Base-by-base conservation (phyloP, 2,797 vertebrate species). In the Lates japonicus region DNA sequence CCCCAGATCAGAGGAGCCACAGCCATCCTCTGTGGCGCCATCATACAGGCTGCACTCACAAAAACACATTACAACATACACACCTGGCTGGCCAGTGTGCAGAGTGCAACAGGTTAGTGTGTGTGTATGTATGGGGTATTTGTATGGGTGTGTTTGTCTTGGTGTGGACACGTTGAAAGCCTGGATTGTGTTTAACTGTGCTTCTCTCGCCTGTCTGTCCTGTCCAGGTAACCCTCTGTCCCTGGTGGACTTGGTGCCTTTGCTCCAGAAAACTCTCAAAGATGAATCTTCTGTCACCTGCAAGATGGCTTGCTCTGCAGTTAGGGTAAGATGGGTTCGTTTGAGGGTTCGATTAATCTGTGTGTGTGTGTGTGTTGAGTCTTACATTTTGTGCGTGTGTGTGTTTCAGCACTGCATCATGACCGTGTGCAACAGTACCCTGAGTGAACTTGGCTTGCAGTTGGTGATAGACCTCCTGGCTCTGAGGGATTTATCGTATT, bases 221-320 rank as follows among this genome's bases (percentile, higher is more conserved):
- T 58, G 48, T 81, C 22, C 89, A 99, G 98, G 97, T 85, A 98
- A 96, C 90, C 92, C 91, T 8, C 88, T 99, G 92, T 97, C 97
- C 67, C 91, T 98, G 92, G 94, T 90, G 89, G 97, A 98, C 85
- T 96, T 98, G 86, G 91, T 99, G 78, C 97, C 97, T 89, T 93
- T 99, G 74, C 93, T 99, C 51, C 97, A 94, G 91, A 97, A 94
- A 80, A 95, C 95, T 0, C 87, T 99, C 52, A 97, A 96, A 90
- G 98, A 99, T 25, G 97, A 98, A 48, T 99, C 98, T 8, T 99
- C 98, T 0, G 98, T 99, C 49, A 98, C 98, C 0, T 99, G 98
- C 88, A 99, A 99, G 90, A 90, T 99, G 95, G 97, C 97, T 37
- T 99, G 98, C 82, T 95, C 96, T 49, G 97, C 98, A 81, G 97